phyloP scores from a whole-genome alignment of 2,888 invertebrate genomes.

The Dione juno region DNA sequence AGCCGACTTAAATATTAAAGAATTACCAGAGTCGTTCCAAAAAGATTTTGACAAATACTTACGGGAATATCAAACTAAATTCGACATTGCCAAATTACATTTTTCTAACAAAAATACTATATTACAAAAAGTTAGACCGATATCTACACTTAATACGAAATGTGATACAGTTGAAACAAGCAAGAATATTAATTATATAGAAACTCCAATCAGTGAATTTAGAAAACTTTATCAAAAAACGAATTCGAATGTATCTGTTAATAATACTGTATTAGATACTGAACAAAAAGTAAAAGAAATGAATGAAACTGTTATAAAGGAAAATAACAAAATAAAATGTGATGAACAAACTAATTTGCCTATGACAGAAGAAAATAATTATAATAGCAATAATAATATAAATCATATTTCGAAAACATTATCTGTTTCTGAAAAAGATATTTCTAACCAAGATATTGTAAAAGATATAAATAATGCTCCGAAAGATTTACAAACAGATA shows the following conservation, averaged over 20 bases:
- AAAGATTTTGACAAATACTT: conserved; percentile 63
- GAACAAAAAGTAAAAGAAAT: conserved; percentile 11
- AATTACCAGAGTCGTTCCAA: conserved; percentile 44
- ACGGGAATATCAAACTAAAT: conserved; percentile 57
- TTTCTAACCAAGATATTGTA: background rate
- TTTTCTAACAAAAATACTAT: conserved; percentile 55
- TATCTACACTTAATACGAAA: conserved; percentile 50
- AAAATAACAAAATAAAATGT: conserved; percentile 3
- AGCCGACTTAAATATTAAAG: conserved; percentile 28
- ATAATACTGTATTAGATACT: conserved; percentile 5
- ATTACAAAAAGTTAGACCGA: conserved; percentile 52
- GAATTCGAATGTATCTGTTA: conserved; percentile 37
- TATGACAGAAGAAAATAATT: conserved; percentile 58
- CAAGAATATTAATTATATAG: conserved; percentile 57
- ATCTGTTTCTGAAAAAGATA: background rate
- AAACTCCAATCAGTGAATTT: conserved; percentile 69
- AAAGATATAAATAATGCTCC: background rate
- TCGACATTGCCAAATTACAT: conserved; percentile 51
- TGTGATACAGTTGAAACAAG: conserved; percentile 35
- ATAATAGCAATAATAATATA: conserved; percentile 54
- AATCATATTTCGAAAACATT: conserved; percentile 49
- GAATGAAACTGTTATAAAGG: conserved; percentile 12
- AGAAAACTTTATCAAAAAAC: conserved; percentile 64
- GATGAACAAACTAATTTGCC: conserved; percentile 55
- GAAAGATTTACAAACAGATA: background rate